phyloP scores from a whole-genome alignment of 2,113 vertebrate genomes.

The Gnathonemus longibarbis region DNA sequence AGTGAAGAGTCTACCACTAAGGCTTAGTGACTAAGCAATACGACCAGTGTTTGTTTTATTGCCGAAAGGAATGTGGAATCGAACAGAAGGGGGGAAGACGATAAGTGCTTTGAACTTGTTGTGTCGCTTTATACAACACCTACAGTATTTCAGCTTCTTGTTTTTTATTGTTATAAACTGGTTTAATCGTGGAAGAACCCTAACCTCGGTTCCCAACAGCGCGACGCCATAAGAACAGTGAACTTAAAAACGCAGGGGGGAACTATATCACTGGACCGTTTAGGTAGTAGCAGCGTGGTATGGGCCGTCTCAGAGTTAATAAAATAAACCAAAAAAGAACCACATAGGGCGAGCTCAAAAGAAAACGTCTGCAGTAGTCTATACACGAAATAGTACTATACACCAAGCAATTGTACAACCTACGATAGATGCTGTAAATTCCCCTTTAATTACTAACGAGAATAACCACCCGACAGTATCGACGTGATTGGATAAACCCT shows the following conservation, averaged over 20 bases:
- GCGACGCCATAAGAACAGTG: slow-evolving; percentile 36
- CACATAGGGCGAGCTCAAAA: slow-evolving; percentile 28
- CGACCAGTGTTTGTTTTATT: neutral
- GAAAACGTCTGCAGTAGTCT: neutral
- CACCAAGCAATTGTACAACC: neutral
- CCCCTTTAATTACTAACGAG: neutral
- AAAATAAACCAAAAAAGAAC: slow-evolving; percentile 27
- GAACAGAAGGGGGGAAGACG: neutral
- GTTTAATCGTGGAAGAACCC: neutral
- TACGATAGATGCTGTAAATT: neutral
- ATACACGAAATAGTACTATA: neutral
- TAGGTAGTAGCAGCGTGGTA: neutral
- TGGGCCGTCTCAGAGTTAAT: slow-evolving; percentile 10
- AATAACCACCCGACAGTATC: neutral
- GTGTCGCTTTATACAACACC: neutral
- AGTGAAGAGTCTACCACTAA: neutral
- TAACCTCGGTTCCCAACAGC: neutral
- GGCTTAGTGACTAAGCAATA: neutral
- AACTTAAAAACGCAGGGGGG: slow-evolving; percentile 26
- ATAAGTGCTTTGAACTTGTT: neutral
- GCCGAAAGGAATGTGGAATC: neutral
- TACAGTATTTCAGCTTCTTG: neutral
- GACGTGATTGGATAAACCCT: slow-evolving; percentile 11
- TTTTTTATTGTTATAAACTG: neutral
- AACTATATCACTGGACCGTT: slow-evolving; percentile 40